Evolutionary conservation across 2,113 vertebrate species (phyloP).

Genomic region (Struthio camelus): DNA sequence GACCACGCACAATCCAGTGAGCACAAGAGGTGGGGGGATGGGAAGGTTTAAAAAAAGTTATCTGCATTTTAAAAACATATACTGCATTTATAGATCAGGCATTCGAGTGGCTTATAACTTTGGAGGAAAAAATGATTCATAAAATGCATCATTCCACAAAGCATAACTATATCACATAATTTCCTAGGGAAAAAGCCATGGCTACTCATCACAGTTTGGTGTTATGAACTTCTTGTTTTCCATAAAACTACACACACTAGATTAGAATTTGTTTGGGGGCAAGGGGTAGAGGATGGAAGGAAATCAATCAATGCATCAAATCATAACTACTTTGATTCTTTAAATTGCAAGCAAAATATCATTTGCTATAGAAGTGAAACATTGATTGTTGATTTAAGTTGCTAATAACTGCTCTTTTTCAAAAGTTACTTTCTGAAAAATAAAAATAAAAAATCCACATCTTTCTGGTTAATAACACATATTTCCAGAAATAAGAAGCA

Average conservation of each 20-base stretch:
- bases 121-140: not conserved
- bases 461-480: not conserved
- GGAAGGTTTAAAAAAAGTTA: too few relatives aligned
- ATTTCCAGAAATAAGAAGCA: not conserved
- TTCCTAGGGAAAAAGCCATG: conserved; percentile 26
- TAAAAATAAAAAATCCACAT: not conserved
- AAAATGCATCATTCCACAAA: conserved; percentile 7
- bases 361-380: not conserved
- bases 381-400: not conserved
- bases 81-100: too few relatives aligned
- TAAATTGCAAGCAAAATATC: not conserved
- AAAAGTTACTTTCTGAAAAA: not conserved
- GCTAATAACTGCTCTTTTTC: not conserved
- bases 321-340: not conserved
- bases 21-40: too few relatives aligned
- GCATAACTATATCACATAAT: not conserved
- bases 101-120: not conserved
- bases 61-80: too few relatives aligned
- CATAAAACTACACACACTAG: not conserved
- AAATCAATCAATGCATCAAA: conserved; percentile 23
- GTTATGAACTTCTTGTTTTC: not conserved
- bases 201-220: conserved; percentile 36
- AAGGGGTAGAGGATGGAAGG: not conserved
- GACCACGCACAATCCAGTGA: not conserved
- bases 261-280: conserved; percentile 1